Conservation (phyloP, 2,888 invertebrate genomes). For the Apotomis turbidana region DNA sequence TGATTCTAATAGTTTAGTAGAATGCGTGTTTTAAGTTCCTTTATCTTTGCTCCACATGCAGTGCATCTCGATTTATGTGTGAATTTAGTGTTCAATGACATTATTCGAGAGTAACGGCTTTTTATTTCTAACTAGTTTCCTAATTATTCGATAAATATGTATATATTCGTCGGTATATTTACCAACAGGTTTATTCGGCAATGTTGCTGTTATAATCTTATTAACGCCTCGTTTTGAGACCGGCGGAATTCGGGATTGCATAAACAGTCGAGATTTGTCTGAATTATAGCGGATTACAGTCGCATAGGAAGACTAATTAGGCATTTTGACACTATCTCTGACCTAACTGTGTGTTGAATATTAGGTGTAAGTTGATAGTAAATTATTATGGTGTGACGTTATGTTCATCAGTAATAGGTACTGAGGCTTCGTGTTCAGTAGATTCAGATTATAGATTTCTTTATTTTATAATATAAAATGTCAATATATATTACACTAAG, state of each 20-base stretch:
- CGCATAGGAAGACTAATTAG: slow-evolving; percentile 44
- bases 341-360: neutral
- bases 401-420: neutral
- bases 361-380: neutral
- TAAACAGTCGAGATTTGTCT: slow-evolving; percentile 35
- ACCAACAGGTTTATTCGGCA: slow-evolving; percentile 9
- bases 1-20: slow-evolving; percentile 9
- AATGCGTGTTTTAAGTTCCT: neutral
- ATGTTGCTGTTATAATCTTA: slow-evolving; percentile 39
- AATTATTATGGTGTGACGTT: neutral
- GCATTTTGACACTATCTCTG: slow-evolving; percentile 29
- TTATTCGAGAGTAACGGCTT: slow-evolving; percentile 11
- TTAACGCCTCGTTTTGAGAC: slow-evolving; percentile 38
- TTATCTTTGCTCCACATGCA: slow-evolving; percentile 1
- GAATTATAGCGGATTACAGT: slow-evolving; percentile 41
- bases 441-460: too few species aligned
- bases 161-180: neutral
- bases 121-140: slow-evolving; percentile 12
- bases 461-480: too few species aligned
- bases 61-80: slow-evolving; percentile 15
- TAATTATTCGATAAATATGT: slow-evolving; percentile 10
- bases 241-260: slow-evolving; percentile 34
- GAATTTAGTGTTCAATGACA: neutral
- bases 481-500: too few species aligned
- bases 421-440: too few species aligned